Base-by-base conservation (phyloP, 2,888 invertebrate species). In the Heliconius cydno region DNA sequence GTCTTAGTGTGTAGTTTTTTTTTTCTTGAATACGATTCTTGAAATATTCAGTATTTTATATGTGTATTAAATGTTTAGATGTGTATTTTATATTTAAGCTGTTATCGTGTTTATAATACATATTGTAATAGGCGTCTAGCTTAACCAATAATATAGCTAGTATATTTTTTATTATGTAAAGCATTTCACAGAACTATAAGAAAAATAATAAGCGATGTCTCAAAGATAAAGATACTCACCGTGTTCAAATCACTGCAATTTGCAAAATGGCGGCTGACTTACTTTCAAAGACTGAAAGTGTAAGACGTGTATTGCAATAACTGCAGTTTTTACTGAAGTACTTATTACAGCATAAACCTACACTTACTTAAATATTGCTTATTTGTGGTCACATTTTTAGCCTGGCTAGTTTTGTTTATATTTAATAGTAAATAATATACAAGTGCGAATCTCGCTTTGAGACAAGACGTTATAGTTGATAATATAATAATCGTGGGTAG, bases 211-310 rank as follows among this genome's bases (percentile, higher is more conserved):
- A 30, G 5, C 15, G 28, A 60, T 46, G 76, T 78, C 76, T 74
- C 75, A 71, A 78, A 65, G 73, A 80, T 63, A 34, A 7, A 57
- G 6, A 82, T 82, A 80, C 77, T 82, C 79, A 82, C 71, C 19
- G 66, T 79, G 81, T 79, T 82, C 68, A 79, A 76, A 70, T 19
- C 73, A 79, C 28, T 78, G 68, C 76, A 80, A 60, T 72, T 63
- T 65, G 65, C 34, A 65, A 72, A 52, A 52, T 70, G 73, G 76
- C 60, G 72, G 57, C 63, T 34, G 63, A 67, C 82, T 80, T 82
- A 85, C 85, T 84, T 85, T 86, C 84, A 77, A 86, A 86, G 86
- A 86, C 86, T 86, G 86, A 85, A 86, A 85, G 85, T 85, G 82
- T 82, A 81, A 81, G 79, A 75, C 71, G 71, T 76, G 76, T 78